Percentiles rank a stretch among this genome's conserved stretches.
These are phyloP conservation scores for Hemicrepidius hirtus DNA, from an alignment of 2,888 invertebrate species.

Conservation along the genomic window DNA sequence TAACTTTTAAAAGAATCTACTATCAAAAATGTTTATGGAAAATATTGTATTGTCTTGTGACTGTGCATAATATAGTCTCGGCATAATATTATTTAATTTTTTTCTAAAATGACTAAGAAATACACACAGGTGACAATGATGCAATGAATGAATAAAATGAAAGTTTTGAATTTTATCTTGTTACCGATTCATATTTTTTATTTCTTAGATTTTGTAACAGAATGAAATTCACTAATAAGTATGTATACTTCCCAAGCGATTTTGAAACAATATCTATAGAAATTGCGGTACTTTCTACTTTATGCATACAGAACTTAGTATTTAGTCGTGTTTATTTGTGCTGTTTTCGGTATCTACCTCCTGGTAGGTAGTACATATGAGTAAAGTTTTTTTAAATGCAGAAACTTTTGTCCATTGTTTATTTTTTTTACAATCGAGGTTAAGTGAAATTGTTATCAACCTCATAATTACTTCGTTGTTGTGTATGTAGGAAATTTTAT, in stretches of 20 bases:
- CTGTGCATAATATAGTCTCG: too few relatives aligned
- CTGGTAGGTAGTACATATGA: background rate
- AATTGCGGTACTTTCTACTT: conserved; percentile 18
- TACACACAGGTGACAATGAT: background rate
- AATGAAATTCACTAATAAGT: conserved; percentile 3
- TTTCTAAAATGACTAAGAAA: too few relatives aligned
- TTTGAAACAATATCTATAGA: conserved; percentile 32
- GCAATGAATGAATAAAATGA: background rate
- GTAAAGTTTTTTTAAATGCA: background rate
- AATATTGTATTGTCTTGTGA: too few relatives aligned
- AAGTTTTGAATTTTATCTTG: background rate
- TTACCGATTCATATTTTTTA: background rate
- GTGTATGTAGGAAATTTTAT: too few relatives aligned
- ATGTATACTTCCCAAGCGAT: conserved; percentile 30
- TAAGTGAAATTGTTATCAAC: background rate
- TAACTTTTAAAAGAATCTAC: too few relatives aligned
- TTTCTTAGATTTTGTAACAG: background rate
- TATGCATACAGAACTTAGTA: conserved; percentile 11
- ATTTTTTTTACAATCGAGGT: background rate
- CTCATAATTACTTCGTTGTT: too few relatives aligned
- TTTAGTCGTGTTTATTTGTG: background rate
- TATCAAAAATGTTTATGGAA: too few relatives aligned
- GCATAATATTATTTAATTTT: too few relatives aligned
- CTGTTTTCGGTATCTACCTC: background rate
- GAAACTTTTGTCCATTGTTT: conserved; percentile 4